A percentile compares a stretch with the other conserved stretches of the same genome.
These are phyloP conservation scores for Chlamydotis undulata DNA, from an alignment of 2,113 vertebrate species.

Conservation along the genomic window DNA sequence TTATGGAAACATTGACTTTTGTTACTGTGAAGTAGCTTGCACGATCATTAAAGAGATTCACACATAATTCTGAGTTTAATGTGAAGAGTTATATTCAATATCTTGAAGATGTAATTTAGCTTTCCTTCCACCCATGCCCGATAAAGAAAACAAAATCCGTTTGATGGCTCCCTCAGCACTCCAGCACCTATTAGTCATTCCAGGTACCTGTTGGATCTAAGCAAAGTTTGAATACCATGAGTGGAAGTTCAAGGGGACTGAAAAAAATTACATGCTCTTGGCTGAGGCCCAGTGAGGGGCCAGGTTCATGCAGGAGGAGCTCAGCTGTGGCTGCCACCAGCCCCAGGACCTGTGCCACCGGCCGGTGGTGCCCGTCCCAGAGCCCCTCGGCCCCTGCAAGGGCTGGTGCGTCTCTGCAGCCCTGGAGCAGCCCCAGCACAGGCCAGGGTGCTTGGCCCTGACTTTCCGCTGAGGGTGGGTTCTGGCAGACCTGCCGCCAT, in stretches of 20 bases:
- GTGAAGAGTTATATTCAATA: slow-evolving; percentile 45
- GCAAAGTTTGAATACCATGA: background rate
- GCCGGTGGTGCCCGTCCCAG: background rate
- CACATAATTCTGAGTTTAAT: slow-evolving; percentile 30
- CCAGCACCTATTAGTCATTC: background rate
- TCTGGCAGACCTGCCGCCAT: background rate
- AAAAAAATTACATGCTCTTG: background rate
- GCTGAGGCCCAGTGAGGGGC: background rate
- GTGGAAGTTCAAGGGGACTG: background rate
- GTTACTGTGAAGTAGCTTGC: slow-evolving; percentile 36
- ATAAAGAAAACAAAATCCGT: background rate
- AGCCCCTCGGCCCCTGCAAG: background rate
- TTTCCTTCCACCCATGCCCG: slow-evolving; percentile 12
- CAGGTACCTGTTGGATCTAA: background rate
- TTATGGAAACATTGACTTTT: slow-evolving; percentile 62
- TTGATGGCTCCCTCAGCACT: background rate
- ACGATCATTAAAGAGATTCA: slow-evolving; percentile 65
- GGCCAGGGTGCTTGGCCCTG: background rate
- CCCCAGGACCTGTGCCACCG: background rate
- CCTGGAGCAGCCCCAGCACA: background rate
- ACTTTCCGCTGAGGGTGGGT: no score
- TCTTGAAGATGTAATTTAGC: slow-evolving; percentile 41
- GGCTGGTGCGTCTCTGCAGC: background rate
- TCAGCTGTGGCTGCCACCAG: background rate
- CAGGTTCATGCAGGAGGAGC: background rate